Evolutionary conservation across 2,888 invertebrate genomes (phyloP).

Genomic region (Ametastegia equiseti): DNA sequence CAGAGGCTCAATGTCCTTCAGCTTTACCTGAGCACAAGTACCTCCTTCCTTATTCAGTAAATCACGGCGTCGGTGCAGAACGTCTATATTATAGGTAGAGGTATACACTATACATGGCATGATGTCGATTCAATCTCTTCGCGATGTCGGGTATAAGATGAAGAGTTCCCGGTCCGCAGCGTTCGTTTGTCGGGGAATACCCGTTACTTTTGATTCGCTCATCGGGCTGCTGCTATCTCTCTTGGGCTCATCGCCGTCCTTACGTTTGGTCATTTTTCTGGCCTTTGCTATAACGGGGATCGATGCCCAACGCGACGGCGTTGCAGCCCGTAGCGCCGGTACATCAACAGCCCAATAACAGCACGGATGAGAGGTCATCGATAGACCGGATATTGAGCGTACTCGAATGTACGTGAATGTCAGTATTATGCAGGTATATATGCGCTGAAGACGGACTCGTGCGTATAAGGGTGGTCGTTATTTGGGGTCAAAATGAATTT

Average conservation of each 20-base stretch:
- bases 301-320: conserved; percentile 12
- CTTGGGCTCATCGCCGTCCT: conserved; percentile 33
- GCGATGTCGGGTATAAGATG: background rate
- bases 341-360: background rate
- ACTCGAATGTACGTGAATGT: background rate
- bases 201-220: conserved; percentile 51
- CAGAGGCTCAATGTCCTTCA: background rate
- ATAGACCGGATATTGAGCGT: conserved; percentile 9
- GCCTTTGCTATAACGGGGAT: conserved; percentile 10
- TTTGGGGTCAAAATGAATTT: too few species aligned
- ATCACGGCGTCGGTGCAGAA: background rate
- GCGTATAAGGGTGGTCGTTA: too few species aligned
- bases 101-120: background rate
- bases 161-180: background rate
- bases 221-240: conserved; percentile 33
- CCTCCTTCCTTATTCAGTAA: background rate
- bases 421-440: background rate
- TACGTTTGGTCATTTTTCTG: conserved; percentile 25
- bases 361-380: background rate
- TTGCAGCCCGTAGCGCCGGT: background rate
- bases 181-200: conserved; percentile 12
- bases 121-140: conserved; percentile 1
- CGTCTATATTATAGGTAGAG: background rate
- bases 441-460: too few species aligned
- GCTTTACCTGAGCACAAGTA: background rate